Conservation (phyloP, 2,113 vertebrate species). For the Carollia perspicillata region DNA sequence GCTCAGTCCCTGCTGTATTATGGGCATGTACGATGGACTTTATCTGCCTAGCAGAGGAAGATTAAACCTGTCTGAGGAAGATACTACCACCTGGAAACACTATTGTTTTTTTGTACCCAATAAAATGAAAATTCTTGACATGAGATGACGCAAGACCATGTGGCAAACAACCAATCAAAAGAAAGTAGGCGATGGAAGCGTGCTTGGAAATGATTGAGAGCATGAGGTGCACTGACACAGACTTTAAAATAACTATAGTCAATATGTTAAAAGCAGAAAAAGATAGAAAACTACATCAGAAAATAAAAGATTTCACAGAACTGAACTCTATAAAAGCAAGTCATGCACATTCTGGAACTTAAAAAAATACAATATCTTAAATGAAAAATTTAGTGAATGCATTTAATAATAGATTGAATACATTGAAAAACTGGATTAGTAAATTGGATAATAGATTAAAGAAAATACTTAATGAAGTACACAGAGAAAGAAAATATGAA, state of each 20-base stretch:
- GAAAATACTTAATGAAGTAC: not conserved
- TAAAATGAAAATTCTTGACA: not conserved
- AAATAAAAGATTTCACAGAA: not conserved
- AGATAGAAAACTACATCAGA: not conserved
- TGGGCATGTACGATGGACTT: not conserved
- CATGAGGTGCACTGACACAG: not conserved
- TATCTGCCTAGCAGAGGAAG: not conserved
- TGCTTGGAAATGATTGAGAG: not conserved
- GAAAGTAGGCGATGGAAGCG: not conserved
- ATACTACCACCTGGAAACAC: not conserved
- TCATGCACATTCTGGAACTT: not conserved
- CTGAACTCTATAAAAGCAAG: not conserved
- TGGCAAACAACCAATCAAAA: not conserved
- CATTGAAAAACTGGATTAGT: not conserved
- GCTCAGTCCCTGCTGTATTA: not conserved
- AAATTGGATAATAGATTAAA: not conserved
- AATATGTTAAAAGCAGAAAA: not conserved
- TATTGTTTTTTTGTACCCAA: not conserved
- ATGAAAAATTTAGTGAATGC: not conserved
- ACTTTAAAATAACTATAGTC: constrained; percentile 3
- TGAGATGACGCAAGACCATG: not conserved
- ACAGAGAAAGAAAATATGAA: not conserved
- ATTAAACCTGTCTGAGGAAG: not conserved
- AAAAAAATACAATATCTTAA: not conserved
- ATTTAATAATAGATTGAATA: not conserved